phyloP scores from a whole-genome alignment of 1,140 invertebrate species.

The Drosophila asahinai region DNA sequence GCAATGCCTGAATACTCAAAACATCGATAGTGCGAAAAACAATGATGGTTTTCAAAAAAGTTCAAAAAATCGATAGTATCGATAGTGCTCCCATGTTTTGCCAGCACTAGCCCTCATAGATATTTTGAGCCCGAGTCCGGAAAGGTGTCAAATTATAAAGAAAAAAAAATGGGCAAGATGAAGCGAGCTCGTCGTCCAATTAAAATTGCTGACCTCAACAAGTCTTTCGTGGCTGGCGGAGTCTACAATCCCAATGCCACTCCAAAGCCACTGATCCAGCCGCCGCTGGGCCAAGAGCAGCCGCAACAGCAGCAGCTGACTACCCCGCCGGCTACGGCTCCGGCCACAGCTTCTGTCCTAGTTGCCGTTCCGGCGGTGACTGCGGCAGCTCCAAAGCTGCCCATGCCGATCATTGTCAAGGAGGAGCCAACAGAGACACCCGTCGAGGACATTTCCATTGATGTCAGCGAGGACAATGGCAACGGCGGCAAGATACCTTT shows the following conservation, averaged over 20 bases:
- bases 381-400: background rate
- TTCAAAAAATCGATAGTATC: too few species aligned
- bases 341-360: background rate
- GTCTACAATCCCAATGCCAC: conserved; percentile 62
- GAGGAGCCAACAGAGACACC: too few species aligned
- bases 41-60: too few species aligned
- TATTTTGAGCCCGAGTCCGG: too few species aligned
- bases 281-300: conserved; percentile 9
- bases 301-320: background rate
- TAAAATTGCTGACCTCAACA: conserved; percentile 15
- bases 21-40: too few species aligned
- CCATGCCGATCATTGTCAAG: conserved; percentile 26
- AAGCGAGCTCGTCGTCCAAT: conserved; percentile 48
- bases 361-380: too few species aligned
- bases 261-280: conserved; percentile 40
- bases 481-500: too few species aligned
- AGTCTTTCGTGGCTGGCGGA: conserved; percentile 59
- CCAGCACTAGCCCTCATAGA: too few species aligned
- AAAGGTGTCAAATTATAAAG: too few species aligned
- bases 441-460: conserved; percentile 4
- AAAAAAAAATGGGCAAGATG: conserved; percentile 22
- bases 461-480: conserved; percentile 5
- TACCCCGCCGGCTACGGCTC: background rate
- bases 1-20: too few species aligned
- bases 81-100: too few species aligned